A percentile compares a stretch with the other conserved stretches of the same genome.
Evolutionary conservation across 2,113 vertebrate genomes (phyloP).

Genomic region (Cranoglanis bouderius): DNA sequence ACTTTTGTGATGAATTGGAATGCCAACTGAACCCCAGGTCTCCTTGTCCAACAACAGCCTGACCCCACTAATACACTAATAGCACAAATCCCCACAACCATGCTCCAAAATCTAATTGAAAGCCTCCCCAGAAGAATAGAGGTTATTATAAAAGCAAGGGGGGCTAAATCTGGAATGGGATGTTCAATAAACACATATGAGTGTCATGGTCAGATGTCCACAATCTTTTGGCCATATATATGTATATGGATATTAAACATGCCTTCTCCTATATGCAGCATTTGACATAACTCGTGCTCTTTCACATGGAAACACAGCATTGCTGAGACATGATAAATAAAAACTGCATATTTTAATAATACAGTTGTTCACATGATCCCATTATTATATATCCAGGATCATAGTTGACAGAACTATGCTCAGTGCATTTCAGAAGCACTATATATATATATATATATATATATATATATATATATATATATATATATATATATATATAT

Average conservation of each 20-base stretch:
- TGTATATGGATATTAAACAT: not conserved
- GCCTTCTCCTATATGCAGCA: not conserved
- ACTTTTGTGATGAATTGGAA: not conserved
- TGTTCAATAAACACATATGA: not conserved
- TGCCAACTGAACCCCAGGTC: not conserved
- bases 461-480: too few species aligned
- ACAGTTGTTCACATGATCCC: not conserved
- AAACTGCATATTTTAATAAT: not conserved
- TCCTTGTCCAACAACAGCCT: not conserved
- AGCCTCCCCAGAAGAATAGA: too few species aligned
- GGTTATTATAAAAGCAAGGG: too few species aligned
- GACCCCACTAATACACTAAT: not conserved
- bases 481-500: too few species aligned
- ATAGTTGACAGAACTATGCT: not conserved
- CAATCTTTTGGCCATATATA: not conserved
- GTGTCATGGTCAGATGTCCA: not conserved
- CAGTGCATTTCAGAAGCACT: not conserved
- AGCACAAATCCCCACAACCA: too few species aligned
- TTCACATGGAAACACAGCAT: not conserved
- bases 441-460: too few species aligned
- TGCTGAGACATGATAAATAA: not conserved
- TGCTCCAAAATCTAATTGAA: too few species aligned
- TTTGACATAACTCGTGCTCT: not conserved
- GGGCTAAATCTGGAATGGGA: too few species aligned
- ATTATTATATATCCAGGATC: not conserved